A percentile compares a stretch with the other conserved stretches of the same genome.
Evolutionary conservation across 2,113 vertebrate genomes (phyloP).

Genomic region (Prolemur simus): DNA sequence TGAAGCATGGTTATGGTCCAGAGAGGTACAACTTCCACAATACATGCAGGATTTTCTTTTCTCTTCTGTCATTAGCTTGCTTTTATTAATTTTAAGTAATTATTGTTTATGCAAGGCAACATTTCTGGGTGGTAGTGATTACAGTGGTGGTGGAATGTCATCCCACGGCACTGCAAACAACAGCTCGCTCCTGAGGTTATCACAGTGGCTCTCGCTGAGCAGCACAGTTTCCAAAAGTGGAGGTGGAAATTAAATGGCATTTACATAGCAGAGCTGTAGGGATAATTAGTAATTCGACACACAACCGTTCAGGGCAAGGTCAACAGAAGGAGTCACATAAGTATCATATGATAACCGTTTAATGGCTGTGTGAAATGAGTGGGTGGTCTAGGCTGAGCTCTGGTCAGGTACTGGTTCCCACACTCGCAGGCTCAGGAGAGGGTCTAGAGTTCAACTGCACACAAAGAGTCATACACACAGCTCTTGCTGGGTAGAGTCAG

Average conservation of each 20-base stretch:
- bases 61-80: background rate
- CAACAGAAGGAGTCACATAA: slow-evolving; percentile 40
- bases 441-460: background rate
- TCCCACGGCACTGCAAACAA: background rate
- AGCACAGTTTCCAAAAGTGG: slow-evolving; percentile 37
- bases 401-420: slow-evolving; percentile 64
- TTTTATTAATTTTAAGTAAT: background rate
- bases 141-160: background rate
- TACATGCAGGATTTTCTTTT: background rate
- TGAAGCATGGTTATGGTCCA: background rate
- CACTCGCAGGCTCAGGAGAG: background rate
- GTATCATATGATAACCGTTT: background rate
- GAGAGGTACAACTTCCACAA: background rate
- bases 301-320: slow-evolving; percentile 37
- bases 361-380: slow-evolving; percentile 62
- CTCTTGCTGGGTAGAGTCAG: background rate
- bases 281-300: slow-evolving; percentile 38
- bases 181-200: background rate
- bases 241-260: slow-evolving; percentile 56
- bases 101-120: background rate
- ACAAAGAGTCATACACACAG: background rate
- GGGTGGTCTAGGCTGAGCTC: slow-evolving; percentile 54
- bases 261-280: slow-evolving; percentile 42
- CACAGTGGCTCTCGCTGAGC: background rate
- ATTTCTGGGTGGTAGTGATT: background rate